Conservation (phyloP, 2,113 vertebrate species). For the Candoia aspera region DNA sequence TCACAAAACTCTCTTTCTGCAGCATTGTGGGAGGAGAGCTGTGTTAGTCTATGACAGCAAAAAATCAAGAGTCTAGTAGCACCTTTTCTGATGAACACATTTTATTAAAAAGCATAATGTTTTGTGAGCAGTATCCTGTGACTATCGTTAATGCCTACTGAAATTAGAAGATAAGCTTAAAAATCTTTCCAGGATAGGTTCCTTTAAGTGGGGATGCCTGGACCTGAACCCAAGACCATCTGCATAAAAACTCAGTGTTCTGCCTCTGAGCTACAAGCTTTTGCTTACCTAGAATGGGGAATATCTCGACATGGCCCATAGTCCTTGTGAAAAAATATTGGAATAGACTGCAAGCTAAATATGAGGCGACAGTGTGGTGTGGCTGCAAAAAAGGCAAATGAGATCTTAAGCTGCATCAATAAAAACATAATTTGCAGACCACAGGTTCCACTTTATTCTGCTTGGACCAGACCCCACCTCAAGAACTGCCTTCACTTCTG, state of each 20-base stretch:
- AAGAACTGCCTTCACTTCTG: too few species aligned
- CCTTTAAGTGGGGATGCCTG: background rate
- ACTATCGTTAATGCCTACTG: too few species aligned
- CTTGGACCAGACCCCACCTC: too few species aligned
- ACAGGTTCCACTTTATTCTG: background rate
- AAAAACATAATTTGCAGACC: background rate
- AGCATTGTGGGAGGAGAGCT: too few species aligned
- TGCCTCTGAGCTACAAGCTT: background rate
- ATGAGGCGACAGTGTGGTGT: background rate
- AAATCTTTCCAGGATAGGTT: too few species aligned
- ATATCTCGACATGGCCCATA: background rate
- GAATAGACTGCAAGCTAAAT: background rate
- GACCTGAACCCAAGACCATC: background rate
- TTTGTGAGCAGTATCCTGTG: too few species aligned
- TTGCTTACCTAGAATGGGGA: background rate
- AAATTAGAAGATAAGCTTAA: too few species aligned
- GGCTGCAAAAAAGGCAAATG: background rate
- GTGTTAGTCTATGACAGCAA: too few species aligned
- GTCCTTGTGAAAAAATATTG: background rate
- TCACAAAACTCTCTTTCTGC: too few species aligned
- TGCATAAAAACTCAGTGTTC: background rate
- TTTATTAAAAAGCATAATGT: too few species aligned
- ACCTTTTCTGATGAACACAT: too few species aligned
- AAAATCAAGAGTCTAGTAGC: too few species aligned
- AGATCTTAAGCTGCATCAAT: background rate